These are phyloP conservation scores for Bellardia bayeri DNA, from an alignment of 2,888 invertebrate genomes.

Conservation along the genomic window DNA sequence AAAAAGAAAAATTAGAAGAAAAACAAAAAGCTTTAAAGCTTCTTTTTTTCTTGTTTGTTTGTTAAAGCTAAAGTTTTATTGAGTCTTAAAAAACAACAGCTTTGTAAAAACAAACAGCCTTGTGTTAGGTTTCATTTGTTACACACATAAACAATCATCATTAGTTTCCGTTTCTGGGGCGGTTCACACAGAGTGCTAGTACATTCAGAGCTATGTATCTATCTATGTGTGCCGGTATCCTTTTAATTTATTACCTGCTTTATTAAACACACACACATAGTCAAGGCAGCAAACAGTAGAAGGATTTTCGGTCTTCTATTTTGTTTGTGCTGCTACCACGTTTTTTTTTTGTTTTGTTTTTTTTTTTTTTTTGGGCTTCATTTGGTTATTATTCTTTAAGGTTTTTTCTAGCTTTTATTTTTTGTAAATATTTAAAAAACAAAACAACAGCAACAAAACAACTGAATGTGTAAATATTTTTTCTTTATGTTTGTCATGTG, in stretches of 20 bases:
- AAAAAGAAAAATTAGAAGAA: neutral
- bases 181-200: neutral
- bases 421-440: neutral
- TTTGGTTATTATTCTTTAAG: slow-evolving; percentile 38
- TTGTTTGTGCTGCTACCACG: neutral
- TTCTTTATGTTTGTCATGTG: slow-evolving; percentile 53
- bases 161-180: slow-evolving; percentile 50
- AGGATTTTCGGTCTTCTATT: slow-evolving; percentile 1
- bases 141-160: slow-evolving; percentile 51
- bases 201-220: neutral
- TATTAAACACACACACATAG: slow-evolving; percentile 28
- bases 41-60: slow-evolving; percentile 18
- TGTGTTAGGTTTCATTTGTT: slow-evolving; percentile 55
- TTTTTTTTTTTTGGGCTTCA: slow-evolving; percentile 15
- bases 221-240: neutral
- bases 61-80: slow-evolving; percentile 40
- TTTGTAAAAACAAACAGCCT: slow-evolving; percentile 25
- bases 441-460: neutral
- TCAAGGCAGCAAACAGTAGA: neutral
- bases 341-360: neutral
- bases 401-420: slow-evolving; percentile 7
- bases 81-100: slow-evolving; percentile 14
- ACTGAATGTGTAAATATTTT: slow-evolving; percentile 5
- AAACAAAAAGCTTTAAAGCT: slow-evolving; percentile 18
- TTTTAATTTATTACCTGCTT: slow-evolving; percentile 62